Conservation (phyloP, 2,113 vertebrate species). For the Myrmecobius fasciatus region DNA sequence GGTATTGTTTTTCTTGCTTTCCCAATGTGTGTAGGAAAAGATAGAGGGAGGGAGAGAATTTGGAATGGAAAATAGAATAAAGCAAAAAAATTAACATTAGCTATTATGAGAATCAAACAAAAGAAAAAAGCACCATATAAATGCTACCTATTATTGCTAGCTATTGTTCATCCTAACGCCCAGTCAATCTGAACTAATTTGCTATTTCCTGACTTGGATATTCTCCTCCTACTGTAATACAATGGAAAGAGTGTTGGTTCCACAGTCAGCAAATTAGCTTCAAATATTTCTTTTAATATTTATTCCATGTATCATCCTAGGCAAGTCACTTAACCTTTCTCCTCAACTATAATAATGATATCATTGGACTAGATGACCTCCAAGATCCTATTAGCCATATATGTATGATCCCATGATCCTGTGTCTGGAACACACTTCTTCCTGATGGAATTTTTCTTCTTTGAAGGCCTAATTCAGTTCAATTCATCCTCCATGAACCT, state of each 20-base stretch:
- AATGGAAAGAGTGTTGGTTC: background rate
- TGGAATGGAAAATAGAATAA: conserved; percentile 2
- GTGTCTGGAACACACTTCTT: background rate
- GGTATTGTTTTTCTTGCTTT: background rate
- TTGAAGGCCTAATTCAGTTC: background rate
- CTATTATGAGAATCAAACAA: background rate
- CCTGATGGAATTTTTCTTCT: background rate
- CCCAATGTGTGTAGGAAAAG: background rate
- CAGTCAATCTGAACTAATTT: background rate
- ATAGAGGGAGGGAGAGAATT: background rate
- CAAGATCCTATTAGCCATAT: background rate
- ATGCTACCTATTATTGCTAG: background rate
- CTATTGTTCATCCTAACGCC: background rate
- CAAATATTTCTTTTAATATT: background rate
- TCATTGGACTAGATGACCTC: background rate
- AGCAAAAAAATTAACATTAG: background rate
- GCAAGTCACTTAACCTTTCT: background rate
- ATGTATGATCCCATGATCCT: background rate
- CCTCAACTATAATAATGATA: background rate
- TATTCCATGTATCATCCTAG: background rate
- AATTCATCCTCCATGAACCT: background rate
- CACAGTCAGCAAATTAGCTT: background rate
- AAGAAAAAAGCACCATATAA: background rate
- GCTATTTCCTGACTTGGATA: background rate
- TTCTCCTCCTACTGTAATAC: background rate